Percentiles rank a stretch among this genome's conserved stretches.
phyloP scores from a whole-genome alignment of 2,113 vertebrate genomes.

The Erythrolamprus reginae region DNA sequence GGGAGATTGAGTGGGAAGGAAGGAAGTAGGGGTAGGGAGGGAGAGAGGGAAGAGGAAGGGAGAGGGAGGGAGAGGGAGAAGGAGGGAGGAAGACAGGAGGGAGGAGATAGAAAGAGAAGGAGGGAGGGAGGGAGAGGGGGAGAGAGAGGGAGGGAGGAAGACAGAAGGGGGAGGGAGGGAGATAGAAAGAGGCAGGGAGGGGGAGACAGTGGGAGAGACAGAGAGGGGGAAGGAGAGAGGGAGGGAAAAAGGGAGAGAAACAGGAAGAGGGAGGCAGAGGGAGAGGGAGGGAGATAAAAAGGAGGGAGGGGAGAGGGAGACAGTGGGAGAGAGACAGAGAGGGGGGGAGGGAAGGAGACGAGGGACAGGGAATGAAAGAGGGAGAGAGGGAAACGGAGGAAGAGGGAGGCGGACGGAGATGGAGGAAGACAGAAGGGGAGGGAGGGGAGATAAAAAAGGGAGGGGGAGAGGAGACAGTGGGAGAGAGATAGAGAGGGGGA shows the following conservation, averaged over 20 bases:
- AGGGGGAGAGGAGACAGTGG: rapidly evolving
- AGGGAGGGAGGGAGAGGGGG: neutral
- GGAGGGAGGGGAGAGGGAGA: too few relatives aligned
- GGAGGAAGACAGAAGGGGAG: too few relatives aligned
- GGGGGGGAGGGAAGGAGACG: rapidly evolving
- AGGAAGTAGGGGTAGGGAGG: neutral
- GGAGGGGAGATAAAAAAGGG: too few relatives aligned
- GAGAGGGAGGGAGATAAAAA: too few relatives aligned
- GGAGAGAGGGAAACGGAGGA: neutral
- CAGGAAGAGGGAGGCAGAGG: neutral
- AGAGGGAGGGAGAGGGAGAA: neutral
- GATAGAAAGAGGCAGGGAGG: neutral
- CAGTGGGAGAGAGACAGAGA: rapidly evolving
- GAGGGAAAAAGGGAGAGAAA: rapidly evolving
- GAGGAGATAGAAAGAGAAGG: too few relatives aligned
- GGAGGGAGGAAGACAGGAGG: too few relatives aligned
- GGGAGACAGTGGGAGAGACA: neutral
- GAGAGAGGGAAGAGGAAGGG: neutral
- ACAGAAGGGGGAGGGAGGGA: rapidly evolving
- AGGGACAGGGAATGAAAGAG: rapidly evolving
- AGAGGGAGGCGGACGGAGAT: too few relatives aligned
- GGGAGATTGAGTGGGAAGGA: rapidly evolving
- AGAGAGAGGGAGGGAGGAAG: too few relatives aligned
- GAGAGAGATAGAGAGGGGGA: too few relatives aligned
- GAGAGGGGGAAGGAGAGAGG: too few relatives aligned